Conservation (phyloP, 1,140 invertebrate species). For the Potamilus streckersoni region DNA sequence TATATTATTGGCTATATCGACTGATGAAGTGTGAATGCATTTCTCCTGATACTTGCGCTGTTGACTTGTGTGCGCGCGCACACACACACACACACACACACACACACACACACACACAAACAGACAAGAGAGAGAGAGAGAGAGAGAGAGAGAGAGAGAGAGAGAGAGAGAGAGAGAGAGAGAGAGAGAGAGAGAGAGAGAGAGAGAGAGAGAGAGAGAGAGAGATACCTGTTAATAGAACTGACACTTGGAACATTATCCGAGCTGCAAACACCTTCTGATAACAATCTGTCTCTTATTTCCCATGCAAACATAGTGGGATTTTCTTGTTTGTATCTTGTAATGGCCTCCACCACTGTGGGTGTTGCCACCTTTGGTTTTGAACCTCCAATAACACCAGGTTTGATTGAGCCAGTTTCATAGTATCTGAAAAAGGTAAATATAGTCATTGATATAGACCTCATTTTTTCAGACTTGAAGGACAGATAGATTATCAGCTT, state of each 20-base stretch:
- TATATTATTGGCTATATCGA: too few relatives aligned
- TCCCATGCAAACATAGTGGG: conserved; percentile 99
- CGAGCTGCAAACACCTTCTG: conserved; percentile 97
- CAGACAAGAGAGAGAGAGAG: background rate
- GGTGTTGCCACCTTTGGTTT: conserved; percentile 99
- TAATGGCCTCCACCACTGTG: conserved; percentile 97
- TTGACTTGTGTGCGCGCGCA: too few relatives aligned
- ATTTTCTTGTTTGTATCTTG: conserved; percentile 98
- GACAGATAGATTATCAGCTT: too few relatives aligned
- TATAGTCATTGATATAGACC: background rate
- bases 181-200: conserved; percentile 5
- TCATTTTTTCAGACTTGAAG: too few relatives aligned
- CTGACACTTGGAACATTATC: conserved; percentile 99
- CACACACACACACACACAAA: too few relatives aligned
- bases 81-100: too few relatives aligned
- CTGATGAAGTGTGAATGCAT: too few relatives aligned
- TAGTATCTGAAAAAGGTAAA: conserved; percentile 57
- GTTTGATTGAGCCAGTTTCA: conserved; percentile 91
- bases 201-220: conserved; percentile 6
- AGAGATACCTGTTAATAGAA: conserved; percentile 93
- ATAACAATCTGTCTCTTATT: conserved; percentile 94
- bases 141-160: conserved; percentile 5
- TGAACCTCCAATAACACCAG: conserved; percentile 98
- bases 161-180: too few relatives aligned
- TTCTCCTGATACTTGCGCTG: too few relatives aligned